Evolutionary conservation across 2,888 invertebrate genomes (phyloP).

Genomic region (Drosophila paranaensis): DNA sequence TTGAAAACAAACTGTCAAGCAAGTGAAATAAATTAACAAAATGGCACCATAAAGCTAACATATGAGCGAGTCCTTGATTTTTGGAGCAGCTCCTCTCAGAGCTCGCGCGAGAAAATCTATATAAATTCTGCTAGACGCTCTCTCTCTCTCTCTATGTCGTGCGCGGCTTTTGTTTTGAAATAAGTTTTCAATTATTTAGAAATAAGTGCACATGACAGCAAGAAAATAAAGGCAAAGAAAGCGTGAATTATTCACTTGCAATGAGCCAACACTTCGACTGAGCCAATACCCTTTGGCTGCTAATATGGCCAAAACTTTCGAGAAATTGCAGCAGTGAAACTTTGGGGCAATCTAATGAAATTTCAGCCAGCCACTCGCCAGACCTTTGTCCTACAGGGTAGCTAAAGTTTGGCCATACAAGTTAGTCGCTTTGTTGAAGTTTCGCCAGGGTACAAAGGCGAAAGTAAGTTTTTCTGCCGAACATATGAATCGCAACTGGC

Average conservation of each 20-base stretch:
- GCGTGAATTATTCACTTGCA: conserved; percentile 27
- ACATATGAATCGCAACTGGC: conserved; percentile 47
- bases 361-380: conserved; percentile 1
- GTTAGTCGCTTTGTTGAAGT: conserved; percentile 37
- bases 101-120: conserved; percentile 23
- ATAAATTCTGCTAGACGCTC: conserved; percentile 36
- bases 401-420: conserved; percentile 12
- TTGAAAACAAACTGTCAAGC: conserved; percentile 73
- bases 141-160: conserved; percentile 7
- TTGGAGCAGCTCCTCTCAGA: conserved; percentile 32
- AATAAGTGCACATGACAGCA: conserved; percentile 72
- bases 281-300: conserved; percentile 36
- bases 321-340: conserved; percentile 6
- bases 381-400: conserved; percentile 16
- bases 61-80: conserved; percentile 74
- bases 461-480: conserved; percentile 39
- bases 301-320: conserved; percentile 3
- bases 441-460: conserved; percentile 33
- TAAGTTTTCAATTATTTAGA: conserved; percentile 77
- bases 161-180: conserved; percentile 47
- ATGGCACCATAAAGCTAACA: conserved; percentile 76
- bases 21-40: conserved; percentile 79
- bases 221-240: conserved; percentile 46
- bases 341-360: conserved; percentile 4
- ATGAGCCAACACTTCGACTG: conserved; percentile 17